Evolutionary conservation across 2,888 invertebrate species (phyloP).

Genomic region (Hyppa rectilinea): DNA sequence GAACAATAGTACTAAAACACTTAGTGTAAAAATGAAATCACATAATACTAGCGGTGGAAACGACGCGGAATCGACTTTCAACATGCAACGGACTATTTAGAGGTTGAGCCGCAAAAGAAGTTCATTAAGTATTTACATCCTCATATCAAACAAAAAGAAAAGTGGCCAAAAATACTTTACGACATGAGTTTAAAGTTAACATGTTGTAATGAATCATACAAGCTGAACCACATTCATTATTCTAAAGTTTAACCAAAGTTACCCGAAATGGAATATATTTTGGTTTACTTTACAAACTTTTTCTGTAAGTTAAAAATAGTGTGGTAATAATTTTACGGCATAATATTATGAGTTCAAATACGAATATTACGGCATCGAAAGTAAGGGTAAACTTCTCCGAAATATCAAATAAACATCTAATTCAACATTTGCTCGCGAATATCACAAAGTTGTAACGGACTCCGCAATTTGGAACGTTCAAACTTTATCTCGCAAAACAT

Average conservation of each 20-base stretch:
- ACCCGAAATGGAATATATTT: constrained; percentile 35
- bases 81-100: not conserved
- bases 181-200: constrained; percentile 31
- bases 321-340: constrained; percentile 35
- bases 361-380: constrained; percentile 42
- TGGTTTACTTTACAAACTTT: constrained; percentile 35
- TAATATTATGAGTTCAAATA: constrained; percentile 39
- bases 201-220: constrained; percentile 23
- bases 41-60: constrained; percentile 16
- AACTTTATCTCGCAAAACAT: constrained; percentile 64
- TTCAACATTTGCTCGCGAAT: constrained; percentile 57
- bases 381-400: constrained; percentile 51
- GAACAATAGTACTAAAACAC: constrained; percentile 40
- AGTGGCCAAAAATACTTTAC: constrained; percentile 13
- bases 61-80: not conserved
- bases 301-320: constrained; percentile 54
- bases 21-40: constrained; percentile 49
- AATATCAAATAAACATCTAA: constrained; percentile 67
- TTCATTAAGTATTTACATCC: not conserved
- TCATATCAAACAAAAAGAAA: constrained; percentile 9
- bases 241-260: constrained; percentile 33
- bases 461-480: constrained; percentile 60
- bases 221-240: constrained; percentile 18
- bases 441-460: constrained; percentile 59
- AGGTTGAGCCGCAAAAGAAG: not conserved